These are phyloP conservation scores for Paragorgia papillata DNA, from an alignment of 92 coral and sea anemone genomes.

Conservation along the genomic window DNA sequence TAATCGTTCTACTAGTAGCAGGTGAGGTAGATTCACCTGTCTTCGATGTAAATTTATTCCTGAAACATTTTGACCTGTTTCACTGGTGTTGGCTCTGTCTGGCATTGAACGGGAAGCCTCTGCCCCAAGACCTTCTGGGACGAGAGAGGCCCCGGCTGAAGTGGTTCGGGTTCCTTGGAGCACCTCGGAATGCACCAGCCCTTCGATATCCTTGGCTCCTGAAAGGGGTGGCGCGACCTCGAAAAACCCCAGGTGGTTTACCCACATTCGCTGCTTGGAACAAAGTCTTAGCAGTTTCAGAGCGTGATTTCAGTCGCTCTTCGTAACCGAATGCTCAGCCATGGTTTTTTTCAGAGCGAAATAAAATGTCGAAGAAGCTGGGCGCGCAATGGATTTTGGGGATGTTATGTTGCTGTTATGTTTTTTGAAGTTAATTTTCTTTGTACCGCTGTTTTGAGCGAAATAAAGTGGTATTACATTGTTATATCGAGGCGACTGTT, in stretches of 20 bases:
- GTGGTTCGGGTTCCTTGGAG: background rate
- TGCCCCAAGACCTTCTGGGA: conserved; percentile 17
- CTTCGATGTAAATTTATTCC: conserved; percentile 12
- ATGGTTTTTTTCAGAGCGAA: too few species aligned
- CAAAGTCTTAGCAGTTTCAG: conserved; percentile 25
- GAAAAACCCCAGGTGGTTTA: background rate
- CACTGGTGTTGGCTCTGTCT: background rate
- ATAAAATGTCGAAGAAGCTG: conserved; percentile 31
- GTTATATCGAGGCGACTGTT: conserved; percentile 29
- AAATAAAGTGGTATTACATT: background rate
- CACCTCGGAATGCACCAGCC: conserved; percentile 7
- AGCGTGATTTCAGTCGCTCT: conserved; percentile 1
- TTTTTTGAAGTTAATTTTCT: background rate
- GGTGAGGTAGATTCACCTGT: conserved; percentile 30
- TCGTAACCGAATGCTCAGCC: too few species aligned
- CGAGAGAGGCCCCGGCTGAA: background rate
- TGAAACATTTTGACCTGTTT: background rate
- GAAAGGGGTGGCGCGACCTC: conserved; percentile 19
- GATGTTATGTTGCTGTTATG: background rate
- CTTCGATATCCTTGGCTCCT: background rate
- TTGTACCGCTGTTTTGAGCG: background rate
- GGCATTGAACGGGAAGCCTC: background rate
- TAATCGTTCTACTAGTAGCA: conserved; percentile 48
- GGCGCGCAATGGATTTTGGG: background rate
- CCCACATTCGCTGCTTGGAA: conserved; percentile 5